Evolutionary conservation across 2,113 vertebrate species (phyloP).

Genomic region (Callorhinus ursinus): DNA sequence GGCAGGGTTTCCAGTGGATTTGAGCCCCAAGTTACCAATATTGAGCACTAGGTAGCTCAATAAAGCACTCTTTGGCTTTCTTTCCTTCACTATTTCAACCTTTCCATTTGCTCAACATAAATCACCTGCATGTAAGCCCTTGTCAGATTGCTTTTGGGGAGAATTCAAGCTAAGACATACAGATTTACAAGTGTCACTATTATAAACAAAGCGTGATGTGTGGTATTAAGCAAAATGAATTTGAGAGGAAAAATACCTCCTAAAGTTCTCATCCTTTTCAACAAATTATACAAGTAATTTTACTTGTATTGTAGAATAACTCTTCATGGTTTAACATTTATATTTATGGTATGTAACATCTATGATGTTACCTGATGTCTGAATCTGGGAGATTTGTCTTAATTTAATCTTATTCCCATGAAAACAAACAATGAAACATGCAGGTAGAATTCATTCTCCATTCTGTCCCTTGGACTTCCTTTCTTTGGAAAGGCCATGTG

Average conservation of each 20-base stretch:
- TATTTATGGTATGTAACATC: background rate
- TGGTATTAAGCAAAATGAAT: slow-evolving; percentile 33
- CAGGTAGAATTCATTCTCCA: background rate
- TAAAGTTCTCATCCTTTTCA: background rate
- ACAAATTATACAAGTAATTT: slow-evolving; percentile 40
- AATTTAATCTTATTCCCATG: slow-evolving; percentile 31
- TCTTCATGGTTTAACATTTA: slow-evolving; percentile 41
- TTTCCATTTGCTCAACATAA: background rate
- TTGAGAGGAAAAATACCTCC: background rate
- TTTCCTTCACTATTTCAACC: background rate
- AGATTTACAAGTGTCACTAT: slow-evolving; percentile 40
- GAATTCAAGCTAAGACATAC: background rate
- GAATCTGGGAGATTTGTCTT: slow-evolving; percentile 32
- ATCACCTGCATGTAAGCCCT: background rate
- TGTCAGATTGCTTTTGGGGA: background rate
- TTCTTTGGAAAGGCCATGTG: background rate
- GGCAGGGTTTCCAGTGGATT: background rate
- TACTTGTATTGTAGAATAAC: slow-evolving; percentile 11
- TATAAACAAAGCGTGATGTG: background rate
- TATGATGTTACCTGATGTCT: background rate
- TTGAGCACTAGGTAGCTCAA: background rate
- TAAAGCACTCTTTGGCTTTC: background rate
- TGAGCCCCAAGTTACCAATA: background rate
- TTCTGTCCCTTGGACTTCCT: background rate
- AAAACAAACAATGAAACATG: slow-evolving; percentile 28